These are phyloP conservation scores for Pelochelys cantorii DNA, from an alignment of 2,797 vertebrate species.

Conservation along the genomic window DNA sequence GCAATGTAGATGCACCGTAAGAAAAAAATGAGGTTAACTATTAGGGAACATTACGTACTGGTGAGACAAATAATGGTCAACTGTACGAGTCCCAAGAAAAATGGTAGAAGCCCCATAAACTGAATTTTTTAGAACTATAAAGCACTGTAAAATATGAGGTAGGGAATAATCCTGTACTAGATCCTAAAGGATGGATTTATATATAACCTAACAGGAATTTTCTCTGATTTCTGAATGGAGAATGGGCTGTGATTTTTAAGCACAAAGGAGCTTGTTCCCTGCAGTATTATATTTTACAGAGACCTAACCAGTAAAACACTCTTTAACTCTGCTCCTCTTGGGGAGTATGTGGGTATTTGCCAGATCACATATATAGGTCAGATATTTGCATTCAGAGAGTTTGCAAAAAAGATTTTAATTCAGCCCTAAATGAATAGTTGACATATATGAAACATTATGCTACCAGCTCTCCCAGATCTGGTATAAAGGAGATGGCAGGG, in stretches of 20 bases:
- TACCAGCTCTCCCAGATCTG: background rate
- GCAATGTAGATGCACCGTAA: no score
- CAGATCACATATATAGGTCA: background rate
- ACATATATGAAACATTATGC: background rate
- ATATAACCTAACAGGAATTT: background rate
- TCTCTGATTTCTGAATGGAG: background rate
- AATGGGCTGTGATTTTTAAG: background rate
- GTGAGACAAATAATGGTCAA: background rate
- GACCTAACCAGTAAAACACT: background rate
- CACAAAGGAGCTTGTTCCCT: background rate
- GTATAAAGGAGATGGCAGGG: background rate
- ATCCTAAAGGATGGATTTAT: background rate
- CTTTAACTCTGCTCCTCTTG: background rate
- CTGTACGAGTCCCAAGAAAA: background rate
- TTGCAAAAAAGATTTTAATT: background rate
- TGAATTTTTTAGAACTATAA: background rate
- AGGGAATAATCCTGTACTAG: background rate
- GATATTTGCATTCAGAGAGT: background rate
- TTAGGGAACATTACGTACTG: background rate
- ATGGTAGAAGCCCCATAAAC: fast-evolving
- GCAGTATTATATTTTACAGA: background rate
- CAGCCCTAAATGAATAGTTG: background rate
- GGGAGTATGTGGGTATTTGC: background rate
- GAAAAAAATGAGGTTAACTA: background rate
- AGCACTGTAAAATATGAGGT: background rate